Base-by-base conservation (phyloP, 2,888 invertebrate genomes). In the Strigamia transsilvanica region DNA sequence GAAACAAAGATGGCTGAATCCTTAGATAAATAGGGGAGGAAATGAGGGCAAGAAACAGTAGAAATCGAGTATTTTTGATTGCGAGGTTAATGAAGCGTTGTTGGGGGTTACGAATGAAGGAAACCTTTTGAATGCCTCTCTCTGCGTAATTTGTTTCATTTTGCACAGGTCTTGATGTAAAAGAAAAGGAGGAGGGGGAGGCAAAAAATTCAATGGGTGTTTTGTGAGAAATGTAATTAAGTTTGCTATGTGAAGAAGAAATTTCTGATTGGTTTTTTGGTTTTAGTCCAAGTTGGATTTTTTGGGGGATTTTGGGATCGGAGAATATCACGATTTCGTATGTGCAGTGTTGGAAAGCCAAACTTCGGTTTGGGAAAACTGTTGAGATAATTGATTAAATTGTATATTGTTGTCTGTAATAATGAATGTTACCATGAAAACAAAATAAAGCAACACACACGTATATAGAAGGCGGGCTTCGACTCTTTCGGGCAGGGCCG, bases 11-110 rank as follows among this genome's bases (percentile, higher is more conserved):
- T 66, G 66, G 23, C 12, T 66, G 66, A 66, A 66, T 66, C 66
- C 66, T 66, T 66, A 66, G 23, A 66, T 66, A 66, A 66, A 66
- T 66, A 66, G n/a, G n/a, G 32, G 66, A 66, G 66, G 66, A 66
- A 66, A 66, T 66, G 66, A 66, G 27, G 66, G 66, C 66, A 66
- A 66, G 66, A 66, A 66, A 66, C 27, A 66, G 66, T 66, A 23
- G 66, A 27, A 66, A 27, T 66, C 27, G 66, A 66, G 66, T 66
- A 10, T 27, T 66, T 66, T 66, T 66, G 66, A 66, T 66, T 66
- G 66, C 27, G 23, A 27, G 66, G 66, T 32, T 66, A 66, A 66
- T 66, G 66, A 66, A 27, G 66, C 27, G 66, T 66, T 66, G 66
- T 66, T 66, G 66, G 66, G 66, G 66, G 66, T 66, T 66, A 66